These are phyloP conservation scores for Caloenas nicobarica DNA, from an alignment of 2,113 vertebrate genomes.

Conservation along the genomic window DNA sequence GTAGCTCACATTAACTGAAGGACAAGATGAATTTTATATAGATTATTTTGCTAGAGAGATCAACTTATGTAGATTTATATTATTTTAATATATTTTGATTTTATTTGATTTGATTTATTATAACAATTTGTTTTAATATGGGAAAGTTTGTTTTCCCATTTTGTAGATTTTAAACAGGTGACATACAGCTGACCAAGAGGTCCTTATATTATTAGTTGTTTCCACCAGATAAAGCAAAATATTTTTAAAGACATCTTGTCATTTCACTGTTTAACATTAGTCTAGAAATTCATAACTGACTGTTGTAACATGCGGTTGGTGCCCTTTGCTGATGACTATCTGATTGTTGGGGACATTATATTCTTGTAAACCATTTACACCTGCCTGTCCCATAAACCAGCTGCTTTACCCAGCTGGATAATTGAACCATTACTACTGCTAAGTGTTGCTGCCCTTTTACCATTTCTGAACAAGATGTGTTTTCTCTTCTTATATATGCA, in stretches of 20 bases:
- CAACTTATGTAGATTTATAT: background rate
- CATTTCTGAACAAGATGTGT: background rate
- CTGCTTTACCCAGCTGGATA: background rate
- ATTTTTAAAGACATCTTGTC: background rate
- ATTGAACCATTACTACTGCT: background rate
- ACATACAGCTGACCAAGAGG: background rate
- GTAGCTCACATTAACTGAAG: background rate
- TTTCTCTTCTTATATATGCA: background rate
- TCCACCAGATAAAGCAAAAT: background rate
- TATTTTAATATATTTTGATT: background rate
- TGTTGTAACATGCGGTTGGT: background rate
- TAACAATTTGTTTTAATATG: background rate
- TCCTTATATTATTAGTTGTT: background rate
- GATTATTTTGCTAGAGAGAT: background rate
- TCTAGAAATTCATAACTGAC: background rate
- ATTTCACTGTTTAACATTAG: background rate
- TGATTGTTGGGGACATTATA: background rate
- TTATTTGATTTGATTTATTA: background rate
- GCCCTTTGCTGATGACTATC: background rate
- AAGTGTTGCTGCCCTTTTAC: background rate
- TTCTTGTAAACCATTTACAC: background rate
- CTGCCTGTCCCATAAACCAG: background rate
- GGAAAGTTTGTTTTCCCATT: background rate
- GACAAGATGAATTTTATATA: background rate
- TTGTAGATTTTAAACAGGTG: background rate